Conservation (phyloP, 2,113 vertebrate species). For the Propithecus coquereli region DNA sequence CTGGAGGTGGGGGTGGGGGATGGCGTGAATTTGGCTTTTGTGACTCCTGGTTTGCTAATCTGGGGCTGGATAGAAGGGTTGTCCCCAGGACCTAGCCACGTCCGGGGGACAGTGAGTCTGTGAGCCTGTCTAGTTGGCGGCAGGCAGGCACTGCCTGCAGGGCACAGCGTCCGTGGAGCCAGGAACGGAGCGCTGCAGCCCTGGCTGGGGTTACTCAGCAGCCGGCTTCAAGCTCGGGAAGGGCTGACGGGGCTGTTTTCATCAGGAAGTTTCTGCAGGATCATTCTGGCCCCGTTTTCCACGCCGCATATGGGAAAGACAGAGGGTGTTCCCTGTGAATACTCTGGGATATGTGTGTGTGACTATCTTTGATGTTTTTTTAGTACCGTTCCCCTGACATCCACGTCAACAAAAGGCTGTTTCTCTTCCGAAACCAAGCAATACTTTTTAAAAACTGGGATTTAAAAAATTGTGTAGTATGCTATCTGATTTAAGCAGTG, state of each 20-base stretch:
- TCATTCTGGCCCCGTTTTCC: conserved; percentile 49
- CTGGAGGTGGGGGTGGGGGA: accelerated
- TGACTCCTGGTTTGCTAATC: not conserved
- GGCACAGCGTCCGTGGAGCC: not conserved
- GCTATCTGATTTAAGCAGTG: not conserved
- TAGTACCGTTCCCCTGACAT: not conserved
- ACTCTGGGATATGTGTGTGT: not conserved
- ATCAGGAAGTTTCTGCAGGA: conserved; percentile 62
- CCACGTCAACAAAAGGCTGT: conserved; percentile 40
- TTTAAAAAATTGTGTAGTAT: not conserved
- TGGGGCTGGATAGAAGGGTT: not conserved
- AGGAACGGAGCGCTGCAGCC: not conserved
- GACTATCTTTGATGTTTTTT: not conserved
- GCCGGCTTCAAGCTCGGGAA: not conserved
- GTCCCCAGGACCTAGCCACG: not conserved
- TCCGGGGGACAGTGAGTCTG: not conserved
- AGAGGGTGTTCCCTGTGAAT: conserved; percentile 53
- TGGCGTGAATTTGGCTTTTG: not conserved
- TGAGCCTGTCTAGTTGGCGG: not conserved
- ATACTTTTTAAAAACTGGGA: not conserved
- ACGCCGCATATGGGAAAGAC: not conserved
- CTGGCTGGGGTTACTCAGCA: not conserved
- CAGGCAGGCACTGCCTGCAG: not conserved
- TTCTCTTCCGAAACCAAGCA: conserved; percentile 39
- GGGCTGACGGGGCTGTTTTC: conserved; percentile 39